Conservation (phyloP, 2,797 vertebrate species). For the Jordanella pulchra region DNA sequence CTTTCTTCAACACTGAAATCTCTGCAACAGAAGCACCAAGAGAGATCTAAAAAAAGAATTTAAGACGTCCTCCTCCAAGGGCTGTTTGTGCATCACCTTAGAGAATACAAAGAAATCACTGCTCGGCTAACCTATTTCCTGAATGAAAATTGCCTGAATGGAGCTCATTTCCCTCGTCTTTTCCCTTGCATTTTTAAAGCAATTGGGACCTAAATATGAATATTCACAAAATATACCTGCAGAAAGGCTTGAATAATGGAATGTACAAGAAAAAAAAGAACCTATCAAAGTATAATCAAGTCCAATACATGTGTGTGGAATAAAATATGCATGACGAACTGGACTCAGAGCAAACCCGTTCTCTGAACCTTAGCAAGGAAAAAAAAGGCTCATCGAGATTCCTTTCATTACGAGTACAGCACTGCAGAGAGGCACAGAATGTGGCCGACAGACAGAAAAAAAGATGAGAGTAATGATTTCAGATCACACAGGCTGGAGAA, state of each 20-base stretch:
- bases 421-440: conserved; percentile 41
- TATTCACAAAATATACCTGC: conserved; percentile 56
- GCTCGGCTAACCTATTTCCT: conserved; percentile 33
- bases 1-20: conserved; percentile 56
- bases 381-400: conserved; percentile 75
- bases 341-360: conserved; percentile 65
- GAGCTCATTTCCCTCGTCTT: conserved; percentile 32
- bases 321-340: conserved; percentile 76
- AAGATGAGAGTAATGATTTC: conserved; percentile 56
- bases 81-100: conserved; percentile 48
- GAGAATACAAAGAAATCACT: conserved; percentile 51
- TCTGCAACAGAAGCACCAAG: conserved; percentile 32
- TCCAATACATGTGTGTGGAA: conserved; percentile 61
- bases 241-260: conserved; percentile 54
- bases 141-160: conserved; percentile 26
- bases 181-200: conserved; percentile 36
- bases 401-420: conserved; percentile 64
- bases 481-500: conserved; percentile 51
- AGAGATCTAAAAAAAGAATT: conserved; percentile 56
- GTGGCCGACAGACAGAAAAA: conserved; percentile 37
- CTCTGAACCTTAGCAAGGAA: conserved; percentile 61
- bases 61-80: conserved; percentile 38
- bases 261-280: conserved; percentile 43
- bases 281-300: conserved; percentile 70
- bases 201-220: conserved; percentile 48